Evolutionary conservation across 1,140 invertebrate genomes (phyloP).

Genomic region (Pseudomyrmex flavicornis): DNA sequence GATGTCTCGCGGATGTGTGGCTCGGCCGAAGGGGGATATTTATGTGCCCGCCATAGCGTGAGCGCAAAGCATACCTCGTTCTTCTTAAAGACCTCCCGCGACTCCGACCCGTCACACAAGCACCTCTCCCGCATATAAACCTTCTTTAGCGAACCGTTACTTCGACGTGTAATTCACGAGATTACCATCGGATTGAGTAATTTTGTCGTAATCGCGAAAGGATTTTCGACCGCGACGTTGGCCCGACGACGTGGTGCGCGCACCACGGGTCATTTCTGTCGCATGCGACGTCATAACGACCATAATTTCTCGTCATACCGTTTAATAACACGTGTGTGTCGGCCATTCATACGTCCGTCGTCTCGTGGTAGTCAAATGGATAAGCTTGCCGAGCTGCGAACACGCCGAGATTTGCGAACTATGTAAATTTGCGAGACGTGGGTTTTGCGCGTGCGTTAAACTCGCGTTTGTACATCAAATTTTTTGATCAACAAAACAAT

Average conservation of each 20-base stretch:
- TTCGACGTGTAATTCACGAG: slow-evolving; percentile 57
- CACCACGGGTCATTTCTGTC: not conserved
- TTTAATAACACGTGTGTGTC: slow-evolving; percentile 38
- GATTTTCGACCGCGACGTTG: not conserved
- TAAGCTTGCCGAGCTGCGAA: slow-evolving; percentile 5
- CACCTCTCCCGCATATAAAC: not conserved
- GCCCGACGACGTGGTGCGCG: too few species aligned
- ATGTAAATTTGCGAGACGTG: not conserved
- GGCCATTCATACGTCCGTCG: not conserved
- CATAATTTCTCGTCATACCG: slow-evolving; percentile 40
- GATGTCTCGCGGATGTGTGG: slow-evolving; percentile 62
- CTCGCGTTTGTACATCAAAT: too few species aligned
- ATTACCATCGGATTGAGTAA: slow-evolving; percentile 70
- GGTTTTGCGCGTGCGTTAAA: too few species aligned
- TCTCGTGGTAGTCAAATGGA: not conserved
- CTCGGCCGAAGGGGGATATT: slow-evolving; percentile 66
- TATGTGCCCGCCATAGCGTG: slow-evolving; percentile 72
- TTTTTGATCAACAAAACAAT: too few species aligned
- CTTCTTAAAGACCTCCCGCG: not conserved
- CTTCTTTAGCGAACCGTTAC: slow-evolving; percentile 12
- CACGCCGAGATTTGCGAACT: not conserved
- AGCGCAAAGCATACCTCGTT: slow-evolving; percentile 64
- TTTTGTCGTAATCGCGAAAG: slow-evolving; percentile 50
- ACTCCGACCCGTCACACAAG: not conserved
- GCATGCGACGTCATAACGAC: slow-evolving; percentile 45